These are phyloP conservation scores for Dromococcyx pavoninus DNA, from an alignment of 2,797 vertebrate species.

Conservation along the genomic window DNA sequence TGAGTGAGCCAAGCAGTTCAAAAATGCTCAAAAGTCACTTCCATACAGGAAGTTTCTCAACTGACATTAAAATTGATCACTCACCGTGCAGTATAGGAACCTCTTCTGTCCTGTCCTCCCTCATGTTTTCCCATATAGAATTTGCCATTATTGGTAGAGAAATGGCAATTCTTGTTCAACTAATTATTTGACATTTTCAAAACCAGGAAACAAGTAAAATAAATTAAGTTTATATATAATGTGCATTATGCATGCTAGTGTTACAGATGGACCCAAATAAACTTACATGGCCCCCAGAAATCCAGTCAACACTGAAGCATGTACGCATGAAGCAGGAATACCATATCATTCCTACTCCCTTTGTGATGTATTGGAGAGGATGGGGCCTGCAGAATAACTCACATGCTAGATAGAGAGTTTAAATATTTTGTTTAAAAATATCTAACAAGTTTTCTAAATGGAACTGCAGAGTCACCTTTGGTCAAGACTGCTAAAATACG, in stretches of 20 bases:
- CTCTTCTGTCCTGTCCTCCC: neutral
- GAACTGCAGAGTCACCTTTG: neutral
- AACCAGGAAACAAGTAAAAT: neutral
- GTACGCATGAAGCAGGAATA: neutral
- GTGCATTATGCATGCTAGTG: neutral
- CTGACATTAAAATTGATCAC: neutral
- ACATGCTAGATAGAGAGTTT: neutral
- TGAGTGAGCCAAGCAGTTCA: neutral
- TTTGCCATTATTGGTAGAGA: neutral
- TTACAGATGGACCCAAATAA: neutral
- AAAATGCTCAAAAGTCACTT: neutral
- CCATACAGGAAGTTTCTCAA: neutral
- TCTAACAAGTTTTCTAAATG: neutral
- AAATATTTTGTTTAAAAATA: neutral
- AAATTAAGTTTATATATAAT: neutral
- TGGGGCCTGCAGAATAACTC: neutral
- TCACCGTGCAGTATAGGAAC: neutral
- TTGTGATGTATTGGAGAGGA: neutral
- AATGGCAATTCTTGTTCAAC: neutral
- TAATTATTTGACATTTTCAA: neutral
- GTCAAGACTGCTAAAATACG: neutral
- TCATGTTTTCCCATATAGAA: neutral
- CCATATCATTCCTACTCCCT: neutral
- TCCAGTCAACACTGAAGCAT: neutral
- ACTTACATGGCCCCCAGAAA: neutral